Evolutionary conservation across 37 sponge, comb jelly and placozoan species (phyloP), one percentile per base, ranked within the genome.

Genomic region (Mnemiopsis leidyi): DNA sequence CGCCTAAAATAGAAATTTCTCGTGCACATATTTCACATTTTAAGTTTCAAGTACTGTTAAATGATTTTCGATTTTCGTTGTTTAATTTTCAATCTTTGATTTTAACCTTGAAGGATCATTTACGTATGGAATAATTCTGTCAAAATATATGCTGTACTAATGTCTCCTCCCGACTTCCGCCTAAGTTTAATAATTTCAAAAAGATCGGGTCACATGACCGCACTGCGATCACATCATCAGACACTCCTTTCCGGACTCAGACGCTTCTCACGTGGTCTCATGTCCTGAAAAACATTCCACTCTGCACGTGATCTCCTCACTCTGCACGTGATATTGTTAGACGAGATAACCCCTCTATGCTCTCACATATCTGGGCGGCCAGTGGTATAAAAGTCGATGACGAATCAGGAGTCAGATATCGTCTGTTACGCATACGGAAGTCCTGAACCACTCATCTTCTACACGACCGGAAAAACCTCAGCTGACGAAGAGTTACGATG

Each of bases 361-460:
- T 48, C 61, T 69, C 73, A 69, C 3, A 69, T 69, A 69, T n/a
- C 73, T 21, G 73, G 73, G 29, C 24, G 73, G n/a, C 28, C 3
- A 28, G 73, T 5, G 73, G 73, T 69, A 69, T 69, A 69, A 28
- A 69, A 69, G 73, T 25, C 21, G 73, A 69, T 69, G 73, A 69
- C 73, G 73, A 23, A 69, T 69, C 73, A 69, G 73, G 73, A 21
- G 21, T 69, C 73, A 69, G 2, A 69, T 69, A 3, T 21, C 73
- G 2, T 69, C n/a, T 69, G 73, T 69, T 69, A 28, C 24, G 28
- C 9, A 69, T 69, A 69, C 73, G 73, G 29, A 69, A 28, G 24
- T 20, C 7, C 73, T n/a, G 24, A 21, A 5, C 21, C 73, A 5
- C 21, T 25, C 29, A 23, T 25, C 1, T 2, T 28, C 73, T 25